Conservation (phyloP, 2,797 vertebrate species). For the Alcedo atthis region DNA sequence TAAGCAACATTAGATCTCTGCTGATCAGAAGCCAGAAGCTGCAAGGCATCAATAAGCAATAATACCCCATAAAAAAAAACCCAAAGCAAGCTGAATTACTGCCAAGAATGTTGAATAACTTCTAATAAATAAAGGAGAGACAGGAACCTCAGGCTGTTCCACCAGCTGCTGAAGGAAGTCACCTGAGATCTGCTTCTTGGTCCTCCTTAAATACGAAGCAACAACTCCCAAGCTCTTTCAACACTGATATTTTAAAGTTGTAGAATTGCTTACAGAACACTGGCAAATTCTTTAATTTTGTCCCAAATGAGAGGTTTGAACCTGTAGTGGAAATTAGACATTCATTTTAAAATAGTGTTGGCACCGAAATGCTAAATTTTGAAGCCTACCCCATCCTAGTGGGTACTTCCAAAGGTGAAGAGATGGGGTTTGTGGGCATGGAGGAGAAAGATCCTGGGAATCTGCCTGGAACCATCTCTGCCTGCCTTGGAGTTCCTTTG, state of each 20-base stretch:
- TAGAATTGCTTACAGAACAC: neutral
- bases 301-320: neutral
- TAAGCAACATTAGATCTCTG: rapidly evolving
- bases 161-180: neutral
- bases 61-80: neutral
- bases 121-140: neutral
- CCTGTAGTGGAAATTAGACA: neutral
- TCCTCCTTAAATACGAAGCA: neutral
- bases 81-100: neutral
- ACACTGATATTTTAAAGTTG: neutral
- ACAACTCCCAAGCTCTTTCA: neutral
- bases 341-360: neutral
- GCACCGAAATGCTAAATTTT: neutral
- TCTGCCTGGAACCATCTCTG: neutral
- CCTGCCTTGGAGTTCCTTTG: neutral
- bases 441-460: neutral
- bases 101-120: neutral
- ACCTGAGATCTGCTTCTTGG: neutral
- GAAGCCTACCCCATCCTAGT: too few relatives aligned
- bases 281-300: neutral
- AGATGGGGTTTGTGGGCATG: rapidly evolving
- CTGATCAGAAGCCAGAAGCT: neutral
- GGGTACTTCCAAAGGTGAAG: neutral
- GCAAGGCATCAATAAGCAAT: neutral
- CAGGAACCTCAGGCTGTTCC: neutral